These are phyloP conservation scores for Polyodon spathula DNA, from an alignment of 2,113 vertebrate species.

Conservation along the genomic window DNA sequence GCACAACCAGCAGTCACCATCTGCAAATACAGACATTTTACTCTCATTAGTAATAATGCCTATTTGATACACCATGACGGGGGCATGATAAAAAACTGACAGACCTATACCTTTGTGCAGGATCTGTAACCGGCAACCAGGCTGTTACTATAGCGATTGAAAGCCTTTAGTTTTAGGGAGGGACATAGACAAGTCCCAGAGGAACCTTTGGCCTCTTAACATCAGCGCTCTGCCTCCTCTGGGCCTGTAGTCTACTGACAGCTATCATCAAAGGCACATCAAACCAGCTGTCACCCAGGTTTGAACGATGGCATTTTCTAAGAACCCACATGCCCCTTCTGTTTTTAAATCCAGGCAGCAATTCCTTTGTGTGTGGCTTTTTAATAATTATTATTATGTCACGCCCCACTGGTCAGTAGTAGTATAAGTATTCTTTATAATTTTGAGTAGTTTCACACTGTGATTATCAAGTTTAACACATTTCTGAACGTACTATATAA, in stretches of 20 bases:
- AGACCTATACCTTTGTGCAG: background rate
- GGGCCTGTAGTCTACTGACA: background rate
- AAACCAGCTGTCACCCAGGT: slow-evolving; percentile 3
- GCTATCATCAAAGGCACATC: slow-evolving; percentile 1
- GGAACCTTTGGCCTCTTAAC: slow-evolving; percentile 2
- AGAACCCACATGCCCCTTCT: background rate
- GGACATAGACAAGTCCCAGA: background rate
- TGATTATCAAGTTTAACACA: no score
- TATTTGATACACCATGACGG: background rate
- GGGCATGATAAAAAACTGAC: background rate
- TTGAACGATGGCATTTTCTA: background rate
- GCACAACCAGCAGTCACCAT: background rate
- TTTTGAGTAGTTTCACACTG: no score
- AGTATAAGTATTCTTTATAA: no score
- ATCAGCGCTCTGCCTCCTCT: background rate
- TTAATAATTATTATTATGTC: no score
- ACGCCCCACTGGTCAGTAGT: no score
- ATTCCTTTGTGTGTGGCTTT: no score
- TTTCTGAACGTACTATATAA: no score
- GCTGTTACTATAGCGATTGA: background rate
- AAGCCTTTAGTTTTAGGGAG: background rate
- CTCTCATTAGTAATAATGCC: slow-evolving; percentile 2
- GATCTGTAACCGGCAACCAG: background rate
- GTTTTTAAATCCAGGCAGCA: no score
- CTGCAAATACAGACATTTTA: background rate